Base-by-base conservation (phyloP, 2,113 vertebrate species). In the Cynopterus brachyotis region DNA sequence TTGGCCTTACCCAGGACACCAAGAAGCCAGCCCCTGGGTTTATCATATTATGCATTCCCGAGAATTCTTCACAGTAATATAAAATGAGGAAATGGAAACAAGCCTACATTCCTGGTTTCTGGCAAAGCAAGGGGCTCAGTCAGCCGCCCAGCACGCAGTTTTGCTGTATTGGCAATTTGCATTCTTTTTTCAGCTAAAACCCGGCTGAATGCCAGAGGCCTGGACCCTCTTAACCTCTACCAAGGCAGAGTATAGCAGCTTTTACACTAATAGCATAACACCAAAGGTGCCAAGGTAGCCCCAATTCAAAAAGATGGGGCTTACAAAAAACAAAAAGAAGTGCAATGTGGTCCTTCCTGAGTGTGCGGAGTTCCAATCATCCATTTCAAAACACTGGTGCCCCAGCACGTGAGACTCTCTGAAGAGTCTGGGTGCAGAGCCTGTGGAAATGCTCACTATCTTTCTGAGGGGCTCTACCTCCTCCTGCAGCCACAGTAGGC, bases 121-220 rank as follows among this genome's bases (percentile, higher is more conserved):
- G 59, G 57, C 3, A 47, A 94, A 87, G 32, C 26, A 45, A 89
- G 80, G 73, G 35, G 32, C 59, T 94, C 30, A 32, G 35, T 35
- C 45, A 76, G 13, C n/a, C 64, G 11, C n/a, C 64, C 57, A 66
- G 70, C 0, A 0, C 6, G 9, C 6, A 0, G 26, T 76, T 92
- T 88, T 53, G 86, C 72, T 67, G 16, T 53, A 6, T 26, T 59
- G 70, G 62, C 62, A 79, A 69, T 55, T 13, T 79, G 73, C 45
- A 78, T 86, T 93, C 24, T 86, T 89, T 47, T 88, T 85, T 75
- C 13, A 79, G 94, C 73, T 47, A 80, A 81, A 88, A 59, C 24
- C 28, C 13, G 80, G 82, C 19, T 32, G 8, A 66, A 69, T 69
- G 35, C 22, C 45, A 84, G 53, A 83, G 4, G 4, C 85, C 40